Evolutionary conservation across 2,797 vertebrate species (phyloP).

Genomic region (Ptychadena robeensis): DNA sequence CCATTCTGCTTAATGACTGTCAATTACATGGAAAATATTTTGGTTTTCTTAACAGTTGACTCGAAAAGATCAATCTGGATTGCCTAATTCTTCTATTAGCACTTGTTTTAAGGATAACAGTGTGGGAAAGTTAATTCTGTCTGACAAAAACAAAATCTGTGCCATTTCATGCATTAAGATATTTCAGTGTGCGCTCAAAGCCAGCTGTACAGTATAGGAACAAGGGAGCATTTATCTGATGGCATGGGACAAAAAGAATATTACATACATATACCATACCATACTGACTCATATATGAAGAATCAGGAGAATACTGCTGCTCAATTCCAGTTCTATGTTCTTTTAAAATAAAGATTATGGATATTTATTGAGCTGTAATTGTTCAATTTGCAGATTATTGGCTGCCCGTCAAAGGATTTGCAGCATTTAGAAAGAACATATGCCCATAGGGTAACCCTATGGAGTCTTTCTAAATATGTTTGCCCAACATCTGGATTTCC

Average conservation of each 20-base stretch:
- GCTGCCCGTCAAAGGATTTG: background rate
- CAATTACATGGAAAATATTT: conserved; percentile 63
- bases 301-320: background rate
- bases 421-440: background rate
- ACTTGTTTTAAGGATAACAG: conserved; percentile 54
- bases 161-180: conserved; percentile 32
- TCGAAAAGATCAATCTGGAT: conserved; percentile 59
- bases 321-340: background rate
- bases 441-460: no score
- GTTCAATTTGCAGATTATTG: background rate
- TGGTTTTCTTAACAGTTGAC: conserved; percentile 51
- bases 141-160: conserved; percentile 45
- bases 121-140: conserved; percentile 52
- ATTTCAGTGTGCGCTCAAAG: conserved; percentile 14
- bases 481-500: no score
- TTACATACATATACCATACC: conserved; percentile 3
- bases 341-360: background rate
- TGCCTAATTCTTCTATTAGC: conserved; percentile 50
- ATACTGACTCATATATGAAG: background rate
- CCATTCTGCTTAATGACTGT: conserved; percentile 60
- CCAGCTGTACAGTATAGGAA: conserved; percentile 49
- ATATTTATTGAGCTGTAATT: background rate
- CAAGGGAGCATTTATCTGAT: conserved; percentile 26
- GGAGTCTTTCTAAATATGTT: background rate
- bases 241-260: conserved; percentile 18